phyloP scores from a whole-genome alignment of 1,140 invertebrate species.

The Drosophila ficusphila region DNA sequence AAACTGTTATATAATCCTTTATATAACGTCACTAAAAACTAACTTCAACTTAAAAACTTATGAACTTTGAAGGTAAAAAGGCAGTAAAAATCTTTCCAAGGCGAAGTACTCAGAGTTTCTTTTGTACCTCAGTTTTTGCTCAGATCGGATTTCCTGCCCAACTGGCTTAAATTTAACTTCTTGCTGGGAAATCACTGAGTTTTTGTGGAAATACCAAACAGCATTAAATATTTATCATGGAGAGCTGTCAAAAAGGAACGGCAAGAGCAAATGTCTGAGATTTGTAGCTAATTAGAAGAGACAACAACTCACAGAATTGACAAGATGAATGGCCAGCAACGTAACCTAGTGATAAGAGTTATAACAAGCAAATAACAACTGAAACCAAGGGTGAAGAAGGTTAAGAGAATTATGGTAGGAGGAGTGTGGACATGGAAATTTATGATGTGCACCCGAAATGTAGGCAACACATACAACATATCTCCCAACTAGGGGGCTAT shows the following conservation, averaged over 20 bases:
- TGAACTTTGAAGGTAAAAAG: conserved; percentile 45
- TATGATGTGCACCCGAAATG: conserved; percentile 56
- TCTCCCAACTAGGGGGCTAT: conserved; percentile 33
- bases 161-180: conserved; percentile 44
- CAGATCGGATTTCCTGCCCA: not conserved
- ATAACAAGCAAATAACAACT: conserved; percentile 52
- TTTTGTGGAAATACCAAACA: conserved; percentile 45
- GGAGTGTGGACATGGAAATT: conserved; percentile 53
- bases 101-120: not conserved
- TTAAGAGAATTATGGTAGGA: not conserved
- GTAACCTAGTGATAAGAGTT: conserved; percentile 61
- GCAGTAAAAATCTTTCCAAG: conserved; percentile 27
- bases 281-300: conserved; percentile 63
- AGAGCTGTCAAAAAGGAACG: conserved; percentile 31
- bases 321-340: conserved; percentile 41
- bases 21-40: conserved; percentile 30
- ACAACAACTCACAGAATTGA: conserved; percentile 33
- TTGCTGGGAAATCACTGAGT: conserved; percentile 18
- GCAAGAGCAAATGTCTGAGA: conserved; percentile 3
- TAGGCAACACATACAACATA: conserved; percentile 11
- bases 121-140: not conserved
- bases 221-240: conserved; percentile 71
- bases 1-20: too few species aligned
- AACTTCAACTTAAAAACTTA: too few species aligned
- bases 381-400: conserved; percentile 1